These are phyloP conservation scores for Pampusana beccarii DNA, from an alignment of 2,113 vertebrate genomes.

Conservation along the genomic window DNA sequence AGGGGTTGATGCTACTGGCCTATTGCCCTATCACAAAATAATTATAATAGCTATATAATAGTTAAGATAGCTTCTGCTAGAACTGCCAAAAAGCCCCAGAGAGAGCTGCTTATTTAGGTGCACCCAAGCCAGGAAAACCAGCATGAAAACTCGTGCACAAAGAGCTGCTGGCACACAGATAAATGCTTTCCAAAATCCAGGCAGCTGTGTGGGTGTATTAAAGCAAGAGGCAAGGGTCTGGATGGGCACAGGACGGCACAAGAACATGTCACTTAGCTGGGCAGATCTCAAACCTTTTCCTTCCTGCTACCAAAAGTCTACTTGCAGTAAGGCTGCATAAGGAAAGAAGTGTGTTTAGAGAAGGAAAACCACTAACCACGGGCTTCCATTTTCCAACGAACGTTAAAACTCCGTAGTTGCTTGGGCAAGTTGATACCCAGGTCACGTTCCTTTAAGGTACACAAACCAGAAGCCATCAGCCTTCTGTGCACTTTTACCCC, in stretches of 20 bases:
- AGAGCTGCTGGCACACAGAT: neutral
- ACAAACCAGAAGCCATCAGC: neutral
- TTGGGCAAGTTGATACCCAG: neutral
- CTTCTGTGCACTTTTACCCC: neutral
- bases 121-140: neutral
- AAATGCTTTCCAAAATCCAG: neutral
- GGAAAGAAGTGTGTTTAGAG: neutral
- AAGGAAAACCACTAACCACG: conserved; percentile 5
- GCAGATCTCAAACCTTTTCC: neutral
- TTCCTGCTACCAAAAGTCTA: neutral
- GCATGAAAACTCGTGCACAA: neutral
- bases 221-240: neutral
- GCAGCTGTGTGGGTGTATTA: neutral
- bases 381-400: neutral
- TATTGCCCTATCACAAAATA: neutral
- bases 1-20: neutral
- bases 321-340: neutral
- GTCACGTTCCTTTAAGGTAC: neutral
- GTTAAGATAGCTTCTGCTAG: neutral
- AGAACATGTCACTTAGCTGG: neutral
- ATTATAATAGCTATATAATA: neutral
- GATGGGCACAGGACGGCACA: neutral
- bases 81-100: neutral
- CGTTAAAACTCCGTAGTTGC: accelerated
- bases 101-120: neutral